Evolutionary conservation across 2,888 invertebrate species (phyloP).

Genomic region (Neria commutata): DNA sequence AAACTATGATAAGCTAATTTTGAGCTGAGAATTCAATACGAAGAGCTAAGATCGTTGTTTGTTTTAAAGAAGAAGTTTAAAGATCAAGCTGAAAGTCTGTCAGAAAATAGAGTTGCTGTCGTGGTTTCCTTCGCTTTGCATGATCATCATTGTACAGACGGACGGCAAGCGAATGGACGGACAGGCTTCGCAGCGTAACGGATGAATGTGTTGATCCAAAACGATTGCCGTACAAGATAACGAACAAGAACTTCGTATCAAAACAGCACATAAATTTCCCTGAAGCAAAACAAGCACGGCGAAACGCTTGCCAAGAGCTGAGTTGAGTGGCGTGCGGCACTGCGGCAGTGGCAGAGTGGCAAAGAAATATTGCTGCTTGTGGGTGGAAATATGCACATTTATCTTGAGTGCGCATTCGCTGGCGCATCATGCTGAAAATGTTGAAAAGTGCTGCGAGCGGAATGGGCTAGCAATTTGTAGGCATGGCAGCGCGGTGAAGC

Average conservation of each 20-base stretch:
- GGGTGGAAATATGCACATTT: conserved; percentile 32
- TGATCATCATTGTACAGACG: neutral
- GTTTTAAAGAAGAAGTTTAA: too few relatives aligned
- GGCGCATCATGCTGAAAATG: conserved; percentile 17
- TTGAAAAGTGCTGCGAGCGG: conserved; percentile 26
- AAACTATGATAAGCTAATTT: too few relatives aligned
- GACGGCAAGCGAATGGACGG: neutral
- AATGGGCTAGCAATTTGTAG: conserved; percentile 13
- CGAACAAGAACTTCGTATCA: conserved; percentile 27
- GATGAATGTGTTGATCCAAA: conserved; percentile 18
- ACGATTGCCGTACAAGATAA: neutral
- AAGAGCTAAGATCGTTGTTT: too few relatives aligned
- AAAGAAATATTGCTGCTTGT: conserved; percentile 29
- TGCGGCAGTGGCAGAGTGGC: conserved; percentile 21
- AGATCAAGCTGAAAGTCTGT: neutral
- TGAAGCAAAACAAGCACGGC: conserved; percentile 1
- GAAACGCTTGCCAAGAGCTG: neutral
- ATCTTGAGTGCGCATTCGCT: conserved; percentile 15
- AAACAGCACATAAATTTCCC: conserved; percentile 43
- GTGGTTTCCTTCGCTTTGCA: too few relatives aligned
- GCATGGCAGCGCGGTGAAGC: conserved; percentile 22
- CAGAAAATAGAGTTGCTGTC: neutral
- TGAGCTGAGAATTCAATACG: too few relatives aligned
- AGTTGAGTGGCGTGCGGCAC: conserved; percentile 13
- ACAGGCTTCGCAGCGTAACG: neutral